Percentiles rank a stretch among this genome's conserved stretches.
These are phyloP conservation scores for Odontomachus brunneus DNA, from an alignment of 1,140 invertebrate genomes.

Conservation along the genomic window DNA sequence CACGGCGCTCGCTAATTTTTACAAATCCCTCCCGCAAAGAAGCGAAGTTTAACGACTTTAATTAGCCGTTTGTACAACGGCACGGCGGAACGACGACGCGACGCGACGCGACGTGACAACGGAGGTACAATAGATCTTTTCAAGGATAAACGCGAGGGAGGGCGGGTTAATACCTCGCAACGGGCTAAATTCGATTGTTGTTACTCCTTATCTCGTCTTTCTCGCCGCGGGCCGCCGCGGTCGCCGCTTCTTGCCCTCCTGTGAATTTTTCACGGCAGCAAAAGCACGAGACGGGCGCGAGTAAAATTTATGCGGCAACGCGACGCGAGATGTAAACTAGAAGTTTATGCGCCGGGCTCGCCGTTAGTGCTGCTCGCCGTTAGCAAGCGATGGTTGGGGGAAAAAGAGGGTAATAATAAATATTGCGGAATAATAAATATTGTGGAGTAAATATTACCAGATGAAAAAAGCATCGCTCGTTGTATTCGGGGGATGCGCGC, in stretches of 20 bases:
- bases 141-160: not conserved
- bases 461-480: too few species aligned
- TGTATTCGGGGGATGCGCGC: too few species aligned
- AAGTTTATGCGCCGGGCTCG: conserved; percentile 25
- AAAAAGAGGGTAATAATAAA: too few species aligned
- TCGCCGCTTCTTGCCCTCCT: conserved; percentile 8
- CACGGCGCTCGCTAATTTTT: conserved; percentile 26
- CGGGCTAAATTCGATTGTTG: conserved; percentile 43
- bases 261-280: conserved; percentile 30
- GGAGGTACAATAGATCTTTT: conserved; percentile 17
- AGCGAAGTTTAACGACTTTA: conserved; percentile 36
- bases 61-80: conserved; percentile 12
- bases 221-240: not conserved
- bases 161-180: conserved; percentile 9
- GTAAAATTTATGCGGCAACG: conserved; percentile 40
- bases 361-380: not conserved
- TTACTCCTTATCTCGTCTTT: not conserved
- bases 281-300: conserved; percentile 3
- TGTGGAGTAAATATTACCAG: too few species aligned
- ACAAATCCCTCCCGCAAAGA: conserved; percentile 21
- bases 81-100: not conserved
- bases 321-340: conserved; percentile 29
- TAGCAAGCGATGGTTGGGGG: not conserved
- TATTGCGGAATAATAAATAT: too few species aligned
- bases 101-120: conserved; percentile 1